Evolutionary conservation across 2,113 vertebrate species (phyloP).

Genomic region (Semnornis frantzii): DNA sequence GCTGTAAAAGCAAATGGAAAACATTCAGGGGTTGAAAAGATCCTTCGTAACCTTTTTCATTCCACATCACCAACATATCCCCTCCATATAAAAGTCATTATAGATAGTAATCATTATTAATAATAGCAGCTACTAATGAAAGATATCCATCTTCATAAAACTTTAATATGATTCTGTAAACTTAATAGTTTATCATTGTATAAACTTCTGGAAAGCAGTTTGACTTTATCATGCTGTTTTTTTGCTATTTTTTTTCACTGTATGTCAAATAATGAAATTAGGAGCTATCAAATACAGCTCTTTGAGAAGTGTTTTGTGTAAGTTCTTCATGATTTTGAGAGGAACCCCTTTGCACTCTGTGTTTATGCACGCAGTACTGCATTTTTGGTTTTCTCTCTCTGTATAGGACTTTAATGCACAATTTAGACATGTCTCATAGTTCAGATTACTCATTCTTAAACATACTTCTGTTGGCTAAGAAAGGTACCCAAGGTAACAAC

Average conservation of each 20-base stretch:
- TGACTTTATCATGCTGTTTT: not conserved
- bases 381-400: not conserved
- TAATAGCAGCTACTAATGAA: not conserved
- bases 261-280: not conserved
- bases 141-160: not conserved
- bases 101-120: not conserved
- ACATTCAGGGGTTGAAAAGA: not conserved
- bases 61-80: not conserved
- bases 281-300: not conserved
- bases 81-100: not conserved
- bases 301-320: not conserved
- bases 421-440: not conserved
- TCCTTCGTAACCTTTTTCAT: not conserved
- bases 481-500: not conserved
- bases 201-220: not conserved
- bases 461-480: not conserved
- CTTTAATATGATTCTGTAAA: not conserved
- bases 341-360: not conserved
- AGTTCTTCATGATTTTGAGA: not conserved
- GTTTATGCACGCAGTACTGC: not conserved
- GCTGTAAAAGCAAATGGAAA: not conserved
- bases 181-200: not conserved
- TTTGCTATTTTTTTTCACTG: not conserved
- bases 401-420: not conserved
- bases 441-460: not conserved